phyloP scores from a whole-genome alignment of 2,888 invertebrate species.

The Temnothorax unifasciatus region DNA sequence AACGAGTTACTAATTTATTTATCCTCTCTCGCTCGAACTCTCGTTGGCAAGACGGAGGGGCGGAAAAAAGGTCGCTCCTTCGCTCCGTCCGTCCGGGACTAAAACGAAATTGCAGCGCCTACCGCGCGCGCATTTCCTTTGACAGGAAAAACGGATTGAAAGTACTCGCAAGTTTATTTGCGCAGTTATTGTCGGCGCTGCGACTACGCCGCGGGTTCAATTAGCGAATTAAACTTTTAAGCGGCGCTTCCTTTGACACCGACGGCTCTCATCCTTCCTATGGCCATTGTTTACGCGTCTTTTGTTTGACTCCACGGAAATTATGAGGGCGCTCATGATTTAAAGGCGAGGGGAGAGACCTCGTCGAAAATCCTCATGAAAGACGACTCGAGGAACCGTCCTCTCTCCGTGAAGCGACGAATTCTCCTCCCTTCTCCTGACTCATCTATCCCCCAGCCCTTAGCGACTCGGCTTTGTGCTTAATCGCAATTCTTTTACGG shows the following conservation, averaged over 20 bases:
- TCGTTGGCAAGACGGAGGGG: slow-evolving; percentile 30
- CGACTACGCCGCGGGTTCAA: slow-evolving; percentile 72
- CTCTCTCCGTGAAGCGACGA: slow-evolving; percentile 49
- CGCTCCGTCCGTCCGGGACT: slow-evolving; percentile 7
- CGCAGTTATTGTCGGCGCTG: slow-evolving; percentile 67
- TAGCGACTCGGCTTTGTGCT: slow-evolving; percentile 53
- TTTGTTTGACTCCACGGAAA: slow-evolving; percentile 73
- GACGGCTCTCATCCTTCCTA: slow-evolving; percentile 56
- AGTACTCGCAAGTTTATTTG: slow-evolving; percentile 72
- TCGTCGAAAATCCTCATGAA: slow-evolving; percentile 63
- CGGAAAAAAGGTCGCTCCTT: slow-evolving; percentile 12
- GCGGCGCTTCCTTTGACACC: slow-evolving; percentile 71
- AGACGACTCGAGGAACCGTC: slow-evolving; percentile 53
- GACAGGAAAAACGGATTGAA: slow-evolving; percentile 72
- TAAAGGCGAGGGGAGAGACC: slow-evolving; percentile 57
- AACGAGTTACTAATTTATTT: slow-evolving; percentile 67
- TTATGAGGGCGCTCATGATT: slow-evolving; percentile 71
- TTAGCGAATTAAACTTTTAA: slow-evolving; percentile 76
- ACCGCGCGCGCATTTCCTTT: slow-evolving; percentile 61
- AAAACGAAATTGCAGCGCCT: slow-evolving; percentile 53
- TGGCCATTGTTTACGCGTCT: slow-evolving; percentile 72
- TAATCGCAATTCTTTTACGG: slow-evolving; percentile 65
- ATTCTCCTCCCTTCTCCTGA: slow-evolving; percentile 26
- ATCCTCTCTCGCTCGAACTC: slow-evolving; percentile 61
- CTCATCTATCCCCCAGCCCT: slow-evolving; percentile 21